Evolutionary conservation across 30 jellyfish, hydroid and myxozoan species (phyloP).

Genomic region (Cassiopea xamachana): DNA sequence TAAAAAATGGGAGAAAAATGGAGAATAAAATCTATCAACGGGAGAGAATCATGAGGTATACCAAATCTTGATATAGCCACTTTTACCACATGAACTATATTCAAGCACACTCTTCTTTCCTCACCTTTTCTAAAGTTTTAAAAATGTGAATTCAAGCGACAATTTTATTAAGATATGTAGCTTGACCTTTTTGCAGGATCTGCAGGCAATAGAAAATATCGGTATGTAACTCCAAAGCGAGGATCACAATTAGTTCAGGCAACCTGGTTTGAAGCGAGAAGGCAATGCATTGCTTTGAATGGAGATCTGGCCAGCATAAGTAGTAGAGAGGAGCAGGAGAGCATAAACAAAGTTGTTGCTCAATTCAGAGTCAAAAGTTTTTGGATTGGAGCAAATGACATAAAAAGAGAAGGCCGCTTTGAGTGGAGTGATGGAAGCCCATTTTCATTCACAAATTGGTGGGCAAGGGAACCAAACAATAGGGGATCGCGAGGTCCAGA

Average conservation of each 20-base stretch:
- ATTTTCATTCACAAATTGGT: not conserved
- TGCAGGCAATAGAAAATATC: not conserved
- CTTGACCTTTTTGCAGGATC: no score
- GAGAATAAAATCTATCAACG: no score
- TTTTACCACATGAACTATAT: no score
- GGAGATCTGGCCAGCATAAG: slow-evolving; percentile 6
- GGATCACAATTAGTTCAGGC: not conserved
- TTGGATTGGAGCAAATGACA: slow-evolving; percentile 22
- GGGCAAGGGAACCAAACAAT: slow-evolving; percentile 1
- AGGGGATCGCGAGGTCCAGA: not conserved
- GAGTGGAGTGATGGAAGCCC: slow-evolving; percentile 6
- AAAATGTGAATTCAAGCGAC: no score
- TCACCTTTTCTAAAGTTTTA: no score
- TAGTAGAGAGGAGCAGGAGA: not conserved
- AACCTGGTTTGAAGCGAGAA: slow-evolving; percentile 4
- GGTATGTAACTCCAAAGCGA: not conserved
- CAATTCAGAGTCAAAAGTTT: not conserved
- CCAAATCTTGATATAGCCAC: no score
- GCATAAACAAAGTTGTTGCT: not conserved
- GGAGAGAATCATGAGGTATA: no score
- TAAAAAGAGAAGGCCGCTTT: slow-evolving; percentile 4
- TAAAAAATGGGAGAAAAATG: no score
- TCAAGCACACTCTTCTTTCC: no score
- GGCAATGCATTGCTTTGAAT: not conserved
- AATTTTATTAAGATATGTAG: no score